Percentiles rank a stretch among this genome's conserved stretches.
Evolutionary conservation across 2,113 vertebrate species (phyloP).

Genomic region (Puntigrus tetrazona): DNA sequence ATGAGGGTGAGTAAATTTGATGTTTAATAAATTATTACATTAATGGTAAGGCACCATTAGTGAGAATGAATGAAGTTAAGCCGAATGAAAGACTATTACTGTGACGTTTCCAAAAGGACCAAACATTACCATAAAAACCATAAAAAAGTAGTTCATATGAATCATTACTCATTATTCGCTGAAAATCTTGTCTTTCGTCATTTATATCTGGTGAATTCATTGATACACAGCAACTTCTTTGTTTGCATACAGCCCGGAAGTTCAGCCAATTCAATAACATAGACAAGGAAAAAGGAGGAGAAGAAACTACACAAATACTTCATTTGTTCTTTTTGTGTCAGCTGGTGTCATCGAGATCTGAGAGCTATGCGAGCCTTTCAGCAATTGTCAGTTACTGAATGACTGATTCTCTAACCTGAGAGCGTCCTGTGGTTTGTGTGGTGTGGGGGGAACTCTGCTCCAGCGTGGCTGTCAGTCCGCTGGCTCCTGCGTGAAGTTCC

Average conservation of each 20-base stretch:
- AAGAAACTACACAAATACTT: neutral
- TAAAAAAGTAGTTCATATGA: neutral
- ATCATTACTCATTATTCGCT: neutral
- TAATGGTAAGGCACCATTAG: neutral
- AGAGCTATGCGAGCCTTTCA: neutral
- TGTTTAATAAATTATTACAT: no score
- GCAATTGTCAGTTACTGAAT: neutral
- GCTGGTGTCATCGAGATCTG: neutral
- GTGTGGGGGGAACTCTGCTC: conserved; percentile 49
- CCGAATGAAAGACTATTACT: neutral
- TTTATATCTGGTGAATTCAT: neutral
- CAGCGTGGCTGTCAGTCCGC: conserved; percentile 65
- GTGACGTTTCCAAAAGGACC: neutral
- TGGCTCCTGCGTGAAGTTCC: conserved; percentile 65
- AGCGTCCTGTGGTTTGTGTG: neutral
- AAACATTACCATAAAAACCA: neutral
- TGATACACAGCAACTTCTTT: neutral
- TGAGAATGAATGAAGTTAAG: neutral
- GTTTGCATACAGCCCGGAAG: neutral
- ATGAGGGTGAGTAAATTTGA: no score
- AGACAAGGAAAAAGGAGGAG: neutral
- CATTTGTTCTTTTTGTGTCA: neutral
- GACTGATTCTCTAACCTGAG: conserved; percentile 39
- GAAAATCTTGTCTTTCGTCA: neutral
- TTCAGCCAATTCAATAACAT: neutral